Conservation (phyloP, 2,797 vertebrate species). For the Alosa sapidissima region DNA sequence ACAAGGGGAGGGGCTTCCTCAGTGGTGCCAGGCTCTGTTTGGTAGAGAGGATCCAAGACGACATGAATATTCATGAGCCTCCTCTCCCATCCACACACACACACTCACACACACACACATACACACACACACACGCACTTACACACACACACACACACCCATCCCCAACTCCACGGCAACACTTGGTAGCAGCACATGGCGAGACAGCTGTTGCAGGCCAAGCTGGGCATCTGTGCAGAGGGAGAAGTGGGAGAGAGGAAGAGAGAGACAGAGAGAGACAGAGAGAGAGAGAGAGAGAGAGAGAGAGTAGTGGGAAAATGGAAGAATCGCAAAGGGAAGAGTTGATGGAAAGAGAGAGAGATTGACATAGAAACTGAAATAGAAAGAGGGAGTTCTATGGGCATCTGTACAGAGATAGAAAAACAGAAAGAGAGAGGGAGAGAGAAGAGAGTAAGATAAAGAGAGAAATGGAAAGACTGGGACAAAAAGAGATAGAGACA, state of each 20-base stretch:
- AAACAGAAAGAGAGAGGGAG: conserved; percentile 41
- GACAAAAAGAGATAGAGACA: conserved; percentile 23
- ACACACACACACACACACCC: conserved; percentile 31
- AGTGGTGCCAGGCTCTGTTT: conserved; percentile 72
- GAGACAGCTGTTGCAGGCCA: conserved; percentile 80
- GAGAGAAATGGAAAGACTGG: conserved; percentile 8
- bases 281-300: conserved; percentile 31
- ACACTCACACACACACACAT: neutral
- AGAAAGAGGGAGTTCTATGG: conserved; percentile 42
- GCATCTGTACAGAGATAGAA: conserved; percentile 26
- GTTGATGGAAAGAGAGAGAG: conserved; percentile 23
- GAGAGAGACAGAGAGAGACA: conserved; percentile 43
- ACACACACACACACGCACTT: neutral
- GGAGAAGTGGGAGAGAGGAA: conserved; percentile 59
- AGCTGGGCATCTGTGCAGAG: conserved; percentile 80
- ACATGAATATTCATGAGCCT: conserved; percentile 81
- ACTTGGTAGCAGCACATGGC: conserved; percentile 83
- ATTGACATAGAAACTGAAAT: conserved; percentile 7
- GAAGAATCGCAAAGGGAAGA: conserved; percentile 38
- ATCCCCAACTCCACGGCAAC: conserved; percentile 71
- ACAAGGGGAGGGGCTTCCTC: conserved; percentile 67
- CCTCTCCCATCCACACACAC: conserved; percentile 47
- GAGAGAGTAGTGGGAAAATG: conserved; percentile 38
- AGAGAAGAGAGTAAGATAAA: conserved; percentile 45
- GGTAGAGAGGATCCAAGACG: conserved; percentile 68